A percentile compares a stretch with the other conserved stretches of the same genome.
These are phyloP conservation scores for Steinernema scapterisci DNA, from an alignment of 2,888 invertebrate genomes.

Conservation along the genomic window DNA sequence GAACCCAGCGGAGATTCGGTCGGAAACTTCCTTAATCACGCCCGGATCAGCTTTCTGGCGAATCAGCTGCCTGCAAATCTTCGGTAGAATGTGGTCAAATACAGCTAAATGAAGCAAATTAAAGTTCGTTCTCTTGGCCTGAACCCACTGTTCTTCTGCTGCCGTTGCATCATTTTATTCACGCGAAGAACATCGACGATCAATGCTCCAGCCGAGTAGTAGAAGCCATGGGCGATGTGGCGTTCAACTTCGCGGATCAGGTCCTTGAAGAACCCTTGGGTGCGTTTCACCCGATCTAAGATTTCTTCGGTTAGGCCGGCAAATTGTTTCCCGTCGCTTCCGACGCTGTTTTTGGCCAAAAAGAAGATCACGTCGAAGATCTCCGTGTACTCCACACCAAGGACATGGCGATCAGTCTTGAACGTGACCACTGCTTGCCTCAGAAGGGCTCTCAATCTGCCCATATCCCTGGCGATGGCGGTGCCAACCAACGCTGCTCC, in stretches of 20 bases:
- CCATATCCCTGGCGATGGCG: slow-evolving; percentile 45
- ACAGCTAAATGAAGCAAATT: slow-evolving; percentile 37
- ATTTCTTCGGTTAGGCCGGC: slow-evolving; percentile 50
- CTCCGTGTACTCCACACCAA: slow-evolving; percentile 39
- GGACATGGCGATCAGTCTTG: background rate
- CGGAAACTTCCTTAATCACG: slow-evolving; percentile 47
- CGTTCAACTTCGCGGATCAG: slow-evolving; percentile 51
- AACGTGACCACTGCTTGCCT: slow-evolving; percentile 22
- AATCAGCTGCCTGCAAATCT: slow-evolving; percentile 46
- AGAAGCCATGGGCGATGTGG: slow-evolving; percentile 52
- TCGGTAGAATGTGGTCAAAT: slow-evolving; percentile 43
- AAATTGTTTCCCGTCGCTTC: slow-evolving; percentile 44
- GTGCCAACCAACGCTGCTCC: slow-evolving; percentile 50
- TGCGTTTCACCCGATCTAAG: slow-evolving; percentile 44
- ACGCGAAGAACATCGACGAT: slow-evolving; percentile 44
- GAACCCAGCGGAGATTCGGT: slow-evolving; percentile 46
- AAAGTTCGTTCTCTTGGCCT: background rate
- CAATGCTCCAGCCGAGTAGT: slow-evolving; percentile 51
- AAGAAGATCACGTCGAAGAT: slow-evolving; percentile 52
- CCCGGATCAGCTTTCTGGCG: slow-evolving; percentile 41
- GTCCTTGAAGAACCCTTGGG: slow-evolving; percentile 49
- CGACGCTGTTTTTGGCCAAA: slow-evolving; percentile 47
- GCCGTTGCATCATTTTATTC: background rate
- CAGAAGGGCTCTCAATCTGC: slow-evolving; percentile 40
- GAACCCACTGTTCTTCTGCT: slow-evolving; percentile 29